Base-by-base conservation (phyloP, 2,888 invertebrate genomes). In the Drosophila silvestris region DNA sequence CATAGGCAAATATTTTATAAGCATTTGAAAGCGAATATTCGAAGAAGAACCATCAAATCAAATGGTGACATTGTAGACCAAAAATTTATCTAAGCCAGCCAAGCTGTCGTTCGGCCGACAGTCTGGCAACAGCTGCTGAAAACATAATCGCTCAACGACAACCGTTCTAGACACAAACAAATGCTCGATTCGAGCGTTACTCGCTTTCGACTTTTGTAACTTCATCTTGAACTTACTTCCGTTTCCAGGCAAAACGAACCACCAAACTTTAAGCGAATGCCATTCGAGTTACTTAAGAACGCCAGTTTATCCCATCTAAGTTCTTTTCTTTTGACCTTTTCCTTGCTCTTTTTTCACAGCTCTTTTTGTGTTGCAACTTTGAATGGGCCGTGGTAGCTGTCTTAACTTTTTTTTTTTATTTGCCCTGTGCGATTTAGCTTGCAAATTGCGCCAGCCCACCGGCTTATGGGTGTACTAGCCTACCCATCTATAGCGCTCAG, bases 251-350 rank as follows among this genome's bases (percentile, higher is more conserved):
- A 66, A 60, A 60, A 35, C 59, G 62, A 68, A 66, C 50, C 60
- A 62, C 51, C 57, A 78, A 87, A 82, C 79, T 90, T 90, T 79
- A 83, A 81, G 79, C 81, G 70, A 82, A 75, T 77, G 74, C 89
- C 76, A 86, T 83, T 89, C 77, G 79, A 82, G 84, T 76, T 84
- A 86, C 84, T 84, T 88, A 84, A 84, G 87, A 78, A 70, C 60
- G 64, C 74, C 82, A 76, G 89, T 80, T 87, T 89, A 90, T 87
- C 84, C 84, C 78, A 78, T 71, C 83, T 82, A 83, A 89, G 90
- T 89, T 90, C 82, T 82, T 90, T 83, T 90, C 80, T 77, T 90
- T 83, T 85, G 90, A 89, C 90, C 86, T 86, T 87, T 77, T 79
- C 62, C 26, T 35, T 73, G 44, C n/a, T 60, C 35, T 69, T 71